Evolutionary conservation across 2,888 invertebrate genomes (phyloP).

Genomic region (Osmoderma eremita): DNA sequence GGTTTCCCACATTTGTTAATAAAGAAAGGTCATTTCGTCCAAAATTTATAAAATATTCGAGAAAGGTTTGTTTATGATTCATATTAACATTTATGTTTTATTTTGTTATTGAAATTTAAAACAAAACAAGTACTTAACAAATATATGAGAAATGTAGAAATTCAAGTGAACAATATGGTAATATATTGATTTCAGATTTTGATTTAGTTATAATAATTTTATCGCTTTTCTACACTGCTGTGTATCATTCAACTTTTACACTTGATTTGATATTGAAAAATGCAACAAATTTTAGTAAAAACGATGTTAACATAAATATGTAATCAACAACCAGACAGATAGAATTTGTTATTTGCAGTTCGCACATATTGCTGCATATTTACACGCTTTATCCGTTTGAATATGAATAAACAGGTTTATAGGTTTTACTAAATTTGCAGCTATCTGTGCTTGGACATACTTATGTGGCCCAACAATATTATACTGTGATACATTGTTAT

Average conservation of each 20-base stretch:
- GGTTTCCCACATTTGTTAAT: constrained; percentile 85
- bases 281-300: no score
- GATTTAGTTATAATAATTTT: no score
- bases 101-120: neutral
- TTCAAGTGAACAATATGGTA: no score
- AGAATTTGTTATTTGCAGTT: no score
- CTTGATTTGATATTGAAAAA: no score
- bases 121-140: neutral
- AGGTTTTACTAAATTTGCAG: constrained; percentile 60
- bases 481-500: constrained; percentile 90
- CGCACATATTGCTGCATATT: no score
- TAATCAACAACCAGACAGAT: no score
- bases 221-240: no score
- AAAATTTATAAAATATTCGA: constrained; percentile 71
- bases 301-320: no score
- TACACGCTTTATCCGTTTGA: no score
- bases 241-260: no score
- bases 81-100: neutral
- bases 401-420: neutral
- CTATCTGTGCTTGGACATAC: constrained; percentile 89
- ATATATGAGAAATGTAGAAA: neutral
- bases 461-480: constrained; percentile 88
- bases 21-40: constrained; percentile 82
- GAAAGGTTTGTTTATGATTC: constrained; percentile 66
- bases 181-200: no score